Evolutionary conservation across 2,113 vertebrate genomes (phyloP), one percentile per base, ranked within the genome.

Genomic region (Prochilodus magdalenae): DNA sequence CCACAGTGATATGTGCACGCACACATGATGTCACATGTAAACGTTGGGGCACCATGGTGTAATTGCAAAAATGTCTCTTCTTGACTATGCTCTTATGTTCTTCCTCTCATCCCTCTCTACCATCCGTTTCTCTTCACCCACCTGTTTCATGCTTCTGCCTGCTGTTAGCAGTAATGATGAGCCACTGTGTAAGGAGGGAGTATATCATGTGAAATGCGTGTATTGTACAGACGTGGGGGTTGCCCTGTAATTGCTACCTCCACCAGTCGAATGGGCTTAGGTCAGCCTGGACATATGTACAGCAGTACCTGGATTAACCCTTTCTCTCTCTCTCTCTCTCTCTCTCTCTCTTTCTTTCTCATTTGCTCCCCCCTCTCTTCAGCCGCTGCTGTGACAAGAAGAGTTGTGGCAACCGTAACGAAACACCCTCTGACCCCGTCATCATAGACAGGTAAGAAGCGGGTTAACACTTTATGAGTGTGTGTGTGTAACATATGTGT

Each of bases 331-430:
- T 30, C 40, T 78, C 49, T 63, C 73, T 75, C 62, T 29, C 26
- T 63, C 59, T 55, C 51, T 88, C 78, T 86, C 60, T 71, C 73
- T 83, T 51, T 59, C 16, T 62, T 55, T n/a, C 13, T 75, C 59
- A 33, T 71, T 44, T 22, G 26, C 20, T 29, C 75, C 60, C 14
- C 59, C 44, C 33, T 27, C 49, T 92, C 85, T 88, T 76, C 93
- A 99, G 98, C 94, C 98, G 97, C 94, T 99, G 98, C 95, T 99
- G 98, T 93, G 98, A 99, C 94, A 99, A 99, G 96, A 99, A 99
- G 93, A 99, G 98, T 90, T 99, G 98, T 89, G 98, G 98, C 92
- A 99, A 99, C 95, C 96, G 98, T 92, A 99, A 99, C 88, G 97
- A 99, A 95, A 99, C 98, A 90, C 98, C 98, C 85, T 99, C 98